These are phyloP conservation scores for Oryzias sinensis DNA, from an alignment of 2,797 vertebrate species.

Conservation along the genomic window DNA sequence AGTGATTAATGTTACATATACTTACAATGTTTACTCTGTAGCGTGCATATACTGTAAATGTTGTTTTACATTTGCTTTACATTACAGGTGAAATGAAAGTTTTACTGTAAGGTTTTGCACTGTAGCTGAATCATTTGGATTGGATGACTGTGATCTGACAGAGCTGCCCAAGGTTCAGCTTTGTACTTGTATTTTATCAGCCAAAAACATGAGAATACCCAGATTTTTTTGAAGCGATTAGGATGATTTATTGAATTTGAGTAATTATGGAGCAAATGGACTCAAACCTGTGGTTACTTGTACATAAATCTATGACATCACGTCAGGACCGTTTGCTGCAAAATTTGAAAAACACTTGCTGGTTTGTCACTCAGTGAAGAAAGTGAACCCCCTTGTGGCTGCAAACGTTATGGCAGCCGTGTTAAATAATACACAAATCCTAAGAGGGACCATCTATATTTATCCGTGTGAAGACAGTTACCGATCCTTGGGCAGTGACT, in stretches of 20 bases:
- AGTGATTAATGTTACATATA: slow-evolving; percentile 57
- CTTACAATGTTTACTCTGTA: slow-evolving; percentile 39
- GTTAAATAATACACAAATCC: slow-evolving; percentile 23
- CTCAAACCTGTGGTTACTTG: too few relatives aligned
- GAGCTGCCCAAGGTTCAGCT: slow-evolving; percentile 28
- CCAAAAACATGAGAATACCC: too few relatives aligned
- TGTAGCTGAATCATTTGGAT: slow-evolving; percentile 44
- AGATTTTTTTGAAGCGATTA: background rate
- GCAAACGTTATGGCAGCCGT: background rate
- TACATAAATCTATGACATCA: too few relatives aligned
- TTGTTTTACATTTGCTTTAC: slow-evolving; percentile 43
- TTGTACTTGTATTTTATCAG: background rate
- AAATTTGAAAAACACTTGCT: too few relatives aligned
- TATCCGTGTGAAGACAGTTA: slow-evolving; percentile 13
- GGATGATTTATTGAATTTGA: too few relatives aligned
- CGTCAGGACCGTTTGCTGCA: too few relatives aligned
- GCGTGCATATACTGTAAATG: slow-evolving; percentile 62
- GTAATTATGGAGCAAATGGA: too few relatives aligned
- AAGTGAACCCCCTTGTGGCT: slow-evolving; percentile 40
- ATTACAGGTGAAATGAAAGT: too few relatives aligned
- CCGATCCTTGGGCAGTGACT: slow-evolving; percentile 33
- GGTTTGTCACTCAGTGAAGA: background rate
- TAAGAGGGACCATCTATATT: slow-evolving; percentile 12
- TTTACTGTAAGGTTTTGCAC: slow-evolving; percentile 51
- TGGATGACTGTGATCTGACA: slow-evolving; percentile 33